Percentiles rank a stretch among this genome's conserved stretches.
phyloP scores from a whole-genome alignment of 2,113 vertebrate genomes.

The Oncorhynchus nerka region DNA sequence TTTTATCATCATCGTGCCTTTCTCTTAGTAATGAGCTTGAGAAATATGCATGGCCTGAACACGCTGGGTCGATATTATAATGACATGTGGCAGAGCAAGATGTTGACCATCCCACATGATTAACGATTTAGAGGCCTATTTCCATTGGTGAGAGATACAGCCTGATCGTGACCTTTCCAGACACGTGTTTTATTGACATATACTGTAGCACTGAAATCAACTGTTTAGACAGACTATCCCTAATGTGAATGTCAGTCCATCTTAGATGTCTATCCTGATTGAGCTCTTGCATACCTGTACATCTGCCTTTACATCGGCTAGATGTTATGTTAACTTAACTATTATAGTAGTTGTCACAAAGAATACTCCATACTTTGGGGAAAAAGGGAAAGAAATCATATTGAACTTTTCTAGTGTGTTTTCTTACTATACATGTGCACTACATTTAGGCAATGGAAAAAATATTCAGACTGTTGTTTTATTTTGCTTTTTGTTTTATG shows the following conservation, averaged over 20 bases:
- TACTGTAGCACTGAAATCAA: neutral
- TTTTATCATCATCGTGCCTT: constrained; percentile 13
- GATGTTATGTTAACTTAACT: neutral
- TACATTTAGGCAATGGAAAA: neutral
- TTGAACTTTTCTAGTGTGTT: neutral
- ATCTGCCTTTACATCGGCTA: neutral
- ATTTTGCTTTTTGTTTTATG: constrained; percentile 15
- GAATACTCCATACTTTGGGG: neutral
- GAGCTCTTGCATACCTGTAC: neutral
- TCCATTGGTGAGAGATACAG: constrained; percentile 3
- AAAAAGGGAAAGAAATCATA: neutral
- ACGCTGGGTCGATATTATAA: neutral
- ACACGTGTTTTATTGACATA: neutral
- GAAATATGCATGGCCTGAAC: constrained; percentile 24
- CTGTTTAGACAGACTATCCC: neutral
- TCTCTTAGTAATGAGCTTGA: constrained; percentile 17
- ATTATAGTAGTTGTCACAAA: neutral
- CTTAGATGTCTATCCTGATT: too few species aligned
- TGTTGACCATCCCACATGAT: constrained; percentile 26
- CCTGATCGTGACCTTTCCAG: constrained; percentile 24
- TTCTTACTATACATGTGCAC: neutral
- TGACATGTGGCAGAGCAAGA: constrained; percentile 32
- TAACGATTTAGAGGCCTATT: neutral
- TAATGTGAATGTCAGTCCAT: neutral
- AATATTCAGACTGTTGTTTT: neutral